Evolutionary conservation across 2,113 vertebrate genomes (phyloP).

Genomic region (Dryoscopus gambensis): DNA sequence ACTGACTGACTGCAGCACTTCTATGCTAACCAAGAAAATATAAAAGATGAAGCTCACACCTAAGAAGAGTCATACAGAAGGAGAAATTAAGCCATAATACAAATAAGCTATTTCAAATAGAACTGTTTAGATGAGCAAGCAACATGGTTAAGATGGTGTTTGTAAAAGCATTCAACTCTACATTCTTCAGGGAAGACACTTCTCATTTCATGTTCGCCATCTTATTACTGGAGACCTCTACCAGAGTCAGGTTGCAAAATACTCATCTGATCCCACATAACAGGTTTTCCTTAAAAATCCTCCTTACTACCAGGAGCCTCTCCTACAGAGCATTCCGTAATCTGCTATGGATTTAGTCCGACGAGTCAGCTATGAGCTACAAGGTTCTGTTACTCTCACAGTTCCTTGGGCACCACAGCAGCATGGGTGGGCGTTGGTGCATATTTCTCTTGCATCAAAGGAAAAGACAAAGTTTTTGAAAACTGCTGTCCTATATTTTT

Average conservation of each 20-base stretch:
- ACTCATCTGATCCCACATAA: neutral
- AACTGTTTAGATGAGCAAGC: neutral
- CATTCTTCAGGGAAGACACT: neutral
- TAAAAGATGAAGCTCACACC: neutral
- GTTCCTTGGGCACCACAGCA: neutral
- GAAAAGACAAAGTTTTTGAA: neutral
- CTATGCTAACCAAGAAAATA: neutral
- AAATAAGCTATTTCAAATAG: neutral
- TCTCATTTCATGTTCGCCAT: neutral
- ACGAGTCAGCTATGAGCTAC: neutral
- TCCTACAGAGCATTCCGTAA: neutral
- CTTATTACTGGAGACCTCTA: neutral
- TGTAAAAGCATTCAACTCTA: neutral
- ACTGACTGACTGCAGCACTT: neutral
- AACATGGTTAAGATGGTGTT: neutral
- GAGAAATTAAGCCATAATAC: neutral
- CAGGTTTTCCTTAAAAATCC: neutral
- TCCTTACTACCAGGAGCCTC: neutral
- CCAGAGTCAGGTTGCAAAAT: neutral
- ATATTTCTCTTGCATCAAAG: neutral
- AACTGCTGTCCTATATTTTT: neutral
- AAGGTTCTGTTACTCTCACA: neutral
- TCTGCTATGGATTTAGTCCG: neutral
- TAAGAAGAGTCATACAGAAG: neutral
- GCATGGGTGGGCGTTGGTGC: accelerated